A percentile compares a stretch with the other conserved stretches of the same genome.
Evolutionary conservation across 2,113 vertebrate species (phyloP).

Genomic region (Chionomys nivalis): DNA sequence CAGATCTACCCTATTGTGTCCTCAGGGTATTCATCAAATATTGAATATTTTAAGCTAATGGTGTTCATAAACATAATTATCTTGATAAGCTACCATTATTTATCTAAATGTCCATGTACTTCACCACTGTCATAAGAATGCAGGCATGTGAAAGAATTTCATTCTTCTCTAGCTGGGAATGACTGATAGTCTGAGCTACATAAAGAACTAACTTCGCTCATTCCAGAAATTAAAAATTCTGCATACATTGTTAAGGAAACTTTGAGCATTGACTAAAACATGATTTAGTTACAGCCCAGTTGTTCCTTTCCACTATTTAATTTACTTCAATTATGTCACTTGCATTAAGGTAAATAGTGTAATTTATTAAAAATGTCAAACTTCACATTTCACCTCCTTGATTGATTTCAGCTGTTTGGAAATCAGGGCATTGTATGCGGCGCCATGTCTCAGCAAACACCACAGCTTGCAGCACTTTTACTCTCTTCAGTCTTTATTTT

Average conservation of each 20-base stretch:
- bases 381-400: conserved; percentile 57
- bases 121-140: conserved; percentile 4
- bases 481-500: not conserved
- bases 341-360: conserved; percentile 57
- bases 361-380: conserved; percentile 77
- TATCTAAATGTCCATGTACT: conserved; percentile 67
- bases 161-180: conserved; percentile 47
- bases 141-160: not conserved
- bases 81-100: conserved; percentile 69
- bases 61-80: conserved; percentile 56
- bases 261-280: conserved; percentile 64
- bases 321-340: conserved; percentile 65
- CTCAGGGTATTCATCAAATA: not conserved
- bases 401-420: conserved; percentile 64
- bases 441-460: conserved; percentile 48
- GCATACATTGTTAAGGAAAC: conserved; percentile 71
- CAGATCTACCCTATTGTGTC: not conserved
- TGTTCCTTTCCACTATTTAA: conserved; percentile 67
- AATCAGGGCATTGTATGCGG: not conserved
- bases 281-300: conserved; percentile 63
- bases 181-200: not conserved
- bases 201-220: conserved; percentile 14
- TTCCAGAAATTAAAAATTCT: conserved; percentile 19
- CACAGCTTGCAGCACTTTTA: not conserved
- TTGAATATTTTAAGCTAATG: not conserved